Base-by-base conservation (phyloP, 2,888 invertebrate genomes). In the Actias luna region DNA sequence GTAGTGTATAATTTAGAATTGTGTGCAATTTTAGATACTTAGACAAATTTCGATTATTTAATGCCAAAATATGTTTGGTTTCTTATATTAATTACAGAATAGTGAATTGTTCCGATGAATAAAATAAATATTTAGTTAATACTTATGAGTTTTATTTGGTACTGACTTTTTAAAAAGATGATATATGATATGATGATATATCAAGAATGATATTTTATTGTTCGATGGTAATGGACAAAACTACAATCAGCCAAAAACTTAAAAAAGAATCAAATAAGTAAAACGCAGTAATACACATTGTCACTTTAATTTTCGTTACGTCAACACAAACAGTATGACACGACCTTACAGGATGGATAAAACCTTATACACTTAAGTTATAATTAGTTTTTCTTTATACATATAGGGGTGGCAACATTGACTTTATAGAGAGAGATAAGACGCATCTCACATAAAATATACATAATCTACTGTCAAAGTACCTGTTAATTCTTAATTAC, bases 11-110 rank as follows among this genome's bases (percentile, higher is more conserved):
- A 69, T 67, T 75, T 80, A 84, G 85, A 85, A 84, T 82, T 82
- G 92, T 82, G 92, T 92, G 92, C 92, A 92, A 92, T 92, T 83
- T 89, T 90, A 91, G 89, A 70, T 71, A 76, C 69, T 70, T 90
- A 88, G 82, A 80, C 69, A 76, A 76, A 76, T 78, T 79, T 82
- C 79, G 81, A 75, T 83, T 82, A 80, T 82, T 85, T 82, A 85
- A 87, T 82, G 86, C 91, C 89, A 90, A 88, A 87, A 85, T 77
- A 74, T 80, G 78, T 83, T 90, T 90, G 88, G 91, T 84, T 84
- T 86, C 78, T 82, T 86, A 82, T 85, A 75, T 87, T 87, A 33
- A 75, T 87, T 87, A 87, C 88, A 88, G 87, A 88, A 84, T 91
- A 92, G 90, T 87, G 80, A 90, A 90, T 87, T 90, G 88, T 90